A percentile compares a stretch with the other conserved stretches of the same genome.
These are phyloP conservation scores for Pholis gunnellus DNA, from an alignment of 2,113 vertebrate genomes.

Conservation along the genomic window DNA sequence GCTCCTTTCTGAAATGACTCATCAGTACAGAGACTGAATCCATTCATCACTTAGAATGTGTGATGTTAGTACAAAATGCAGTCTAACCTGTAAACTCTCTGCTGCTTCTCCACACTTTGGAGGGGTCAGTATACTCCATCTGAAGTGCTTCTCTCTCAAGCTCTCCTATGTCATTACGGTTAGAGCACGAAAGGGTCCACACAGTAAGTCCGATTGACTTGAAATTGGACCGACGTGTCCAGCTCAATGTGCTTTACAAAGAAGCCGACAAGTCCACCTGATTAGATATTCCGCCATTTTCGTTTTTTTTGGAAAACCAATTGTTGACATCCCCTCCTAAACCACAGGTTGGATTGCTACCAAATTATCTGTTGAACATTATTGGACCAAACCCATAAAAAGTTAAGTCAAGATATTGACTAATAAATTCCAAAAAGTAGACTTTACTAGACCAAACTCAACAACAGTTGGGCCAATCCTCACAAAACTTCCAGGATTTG, in stretches of 20 bases:
- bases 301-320: no score
- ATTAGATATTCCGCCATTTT: no score
- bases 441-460: no score
- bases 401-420: no score
- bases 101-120: not conserved
- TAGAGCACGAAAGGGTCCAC: not conserved
- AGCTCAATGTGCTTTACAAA: not conserved
- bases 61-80: constrained; percentile 10
- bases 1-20: constrained; percentile 16
- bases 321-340: no score
- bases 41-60: constrained; percentile 29
- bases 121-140: not conserved
- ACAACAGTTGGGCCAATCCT: no score
- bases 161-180: not conserved
- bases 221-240: not conserved
- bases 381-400: no score
- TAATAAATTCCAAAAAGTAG: no score
- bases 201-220: not conserved
- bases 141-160: not conserved
- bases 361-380: no score
- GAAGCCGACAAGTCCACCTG: no score
- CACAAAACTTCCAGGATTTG: no score
- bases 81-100: not conserved
- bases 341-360: no score
- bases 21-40: constrained; percentile 12